These are phyloP conservation scores for Garrulus glandarius DNA, from an alignment of 2,797 vertebrate species.

Conservation along the genomic window DNA sequence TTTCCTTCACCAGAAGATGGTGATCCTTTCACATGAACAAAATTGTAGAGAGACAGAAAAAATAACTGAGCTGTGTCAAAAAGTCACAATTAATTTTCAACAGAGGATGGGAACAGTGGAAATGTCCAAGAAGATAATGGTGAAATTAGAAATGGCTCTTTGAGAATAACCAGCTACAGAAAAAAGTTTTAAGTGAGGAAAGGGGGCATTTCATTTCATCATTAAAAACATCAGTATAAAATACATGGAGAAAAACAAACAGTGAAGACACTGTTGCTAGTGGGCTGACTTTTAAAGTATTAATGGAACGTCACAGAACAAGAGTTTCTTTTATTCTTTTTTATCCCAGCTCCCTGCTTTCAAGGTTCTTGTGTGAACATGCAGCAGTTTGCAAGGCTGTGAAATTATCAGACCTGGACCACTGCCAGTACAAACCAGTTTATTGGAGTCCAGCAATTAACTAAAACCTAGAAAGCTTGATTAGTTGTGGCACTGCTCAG, in stretches of 20 bases:
- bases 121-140: slow-evolving; percentile 25
- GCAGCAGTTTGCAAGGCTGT: slow-evolving; percentile 74
- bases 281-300: slow-evolving; percentile 64
- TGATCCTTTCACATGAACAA: background rate
- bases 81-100: slow-evolving; percentile 46
- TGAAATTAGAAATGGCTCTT: slow-evolving; percentile 51
- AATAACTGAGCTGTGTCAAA: background rate
- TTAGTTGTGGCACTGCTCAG: slow-evolving; percentile 79
- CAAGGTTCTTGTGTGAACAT: slow-evolving; percentile 76
- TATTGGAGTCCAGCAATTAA: slow-evolving; percentile 80
- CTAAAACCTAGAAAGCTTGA: slow-evolving; percentile 80
- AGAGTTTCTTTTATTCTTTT: slow-evolving; percentile 75
- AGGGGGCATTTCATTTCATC: slow-evolving; percentile 40
- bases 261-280: slow-evolving; percentile 63
- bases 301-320: slow-evolving; percentile 71
- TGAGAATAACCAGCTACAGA: slow-evolving; percentile 45
- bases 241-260: slow-evolving; percentile 30
- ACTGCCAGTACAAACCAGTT: slow-evolving; percentile 79
- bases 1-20: background rate
- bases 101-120: slow-evolving; percentile 17
- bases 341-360: slow-evolving; percentile 52
- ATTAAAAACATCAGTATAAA: slow-evolving; percentile 29
- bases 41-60: background rate
- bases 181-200: slow-evolving; percentile 34
- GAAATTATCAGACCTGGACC: slow-evolving; percentile 79